Conservation (phyloP, 2,888 invertebrate species). For the Macrophya alboannulata region DNA sequence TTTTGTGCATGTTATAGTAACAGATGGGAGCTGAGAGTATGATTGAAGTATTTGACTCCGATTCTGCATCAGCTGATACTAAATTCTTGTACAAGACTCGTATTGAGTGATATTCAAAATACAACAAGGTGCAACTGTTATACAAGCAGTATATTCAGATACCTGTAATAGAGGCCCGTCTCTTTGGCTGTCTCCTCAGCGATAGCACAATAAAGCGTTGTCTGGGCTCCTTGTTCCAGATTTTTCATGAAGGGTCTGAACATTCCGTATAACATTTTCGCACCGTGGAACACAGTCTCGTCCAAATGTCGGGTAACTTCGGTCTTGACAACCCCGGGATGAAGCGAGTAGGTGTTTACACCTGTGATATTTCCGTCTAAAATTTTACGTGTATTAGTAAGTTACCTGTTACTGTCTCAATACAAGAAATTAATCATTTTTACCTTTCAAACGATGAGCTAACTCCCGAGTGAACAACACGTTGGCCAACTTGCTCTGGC, state of each 20-base stretch:
- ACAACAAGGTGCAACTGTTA: neutral
- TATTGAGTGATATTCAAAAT: neutral
- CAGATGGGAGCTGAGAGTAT: too few relatives aligned
- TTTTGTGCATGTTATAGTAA: too few relatives aligned
- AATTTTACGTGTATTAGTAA: neutral
- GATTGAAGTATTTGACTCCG: too few relatives aligned
- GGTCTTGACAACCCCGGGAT: conserved; percentile 74
- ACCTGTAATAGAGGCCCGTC: conserved; percentile 78
- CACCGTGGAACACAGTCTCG: conserved; percentile 65
- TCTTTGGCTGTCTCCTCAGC: conserved; percentile 84
- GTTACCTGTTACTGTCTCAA: neutral
- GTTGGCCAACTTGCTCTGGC: conserved; percentile 77
- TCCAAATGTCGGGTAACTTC: conserved; percentile 76
- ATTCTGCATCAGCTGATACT: too few relatives aligned
- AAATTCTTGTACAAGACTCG: too few relatives aligned
- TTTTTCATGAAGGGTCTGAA: conserved; percentile 81
- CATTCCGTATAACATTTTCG: conserved; percentile 66
- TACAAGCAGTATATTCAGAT: neutral
- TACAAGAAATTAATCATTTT: neutral
- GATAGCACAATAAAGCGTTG: conserved; percentile 86
- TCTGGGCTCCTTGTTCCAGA: conserved; percentile 86
- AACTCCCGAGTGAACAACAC: conserved; percentile 76
- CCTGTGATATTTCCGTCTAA: conserved; percentile 55
- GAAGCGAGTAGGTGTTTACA: conserved; percentile 69
- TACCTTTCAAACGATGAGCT: conserved; percentile 68